A percentile compares a stretch with the other conserved stretches of the same genome.
Evolutionary conservation across 2,797 vertebrate genomes (phyloP).

Genomic region (Macropodus opercularis): DNA sequence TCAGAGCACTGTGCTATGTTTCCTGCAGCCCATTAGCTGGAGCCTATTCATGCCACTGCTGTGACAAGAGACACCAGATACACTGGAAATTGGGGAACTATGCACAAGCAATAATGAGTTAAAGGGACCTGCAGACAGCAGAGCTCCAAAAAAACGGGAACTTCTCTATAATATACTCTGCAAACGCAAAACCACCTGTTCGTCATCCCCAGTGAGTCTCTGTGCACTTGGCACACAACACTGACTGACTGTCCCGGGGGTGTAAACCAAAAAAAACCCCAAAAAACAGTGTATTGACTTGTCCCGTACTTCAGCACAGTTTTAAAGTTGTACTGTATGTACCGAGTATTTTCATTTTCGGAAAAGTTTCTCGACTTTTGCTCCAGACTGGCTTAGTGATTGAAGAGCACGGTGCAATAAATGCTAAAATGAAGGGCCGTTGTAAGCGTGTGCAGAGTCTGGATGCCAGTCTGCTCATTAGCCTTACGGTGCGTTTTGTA

Average conservation of each 20-base stretch:
- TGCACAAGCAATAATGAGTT: conserved; percentile 54
- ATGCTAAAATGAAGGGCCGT: no score
- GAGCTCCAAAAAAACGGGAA: conserved; percentile 10
- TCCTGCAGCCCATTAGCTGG: conserved; percentile 51
- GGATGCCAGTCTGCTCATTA: no score
- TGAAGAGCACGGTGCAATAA: no score
- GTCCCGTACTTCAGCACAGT: not conserved
- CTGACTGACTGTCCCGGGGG: not conserved
- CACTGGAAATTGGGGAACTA: conserved; percentile 46
- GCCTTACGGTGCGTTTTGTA: no score
- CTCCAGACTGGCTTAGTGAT: not conserved
- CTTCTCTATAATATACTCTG: conserved; percentile 10
- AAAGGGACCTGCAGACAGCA: conserved; percentile 42
- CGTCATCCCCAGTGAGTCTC: conserved; percentile 4
- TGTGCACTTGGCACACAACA: conserved; percentile 12
- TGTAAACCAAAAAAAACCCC: not conserved
- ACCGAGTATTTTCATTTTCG: not conserved
- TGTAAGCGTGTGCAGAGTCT: not conserved
- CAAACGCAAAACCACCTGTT: conserved; percentile 53
- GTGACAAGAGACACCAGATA: conserved; percentile 53
- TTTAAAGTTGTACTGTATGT: not conserved
- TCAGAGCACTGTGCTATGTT: conserved; percentile 23
- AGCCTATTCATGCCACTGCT: conserved; percentile 37
- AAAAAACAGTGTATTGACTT: not conserved
- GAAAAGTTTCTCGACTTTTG: not conserved